Evolutionary conservation across 1,140 invertebrate species (phyloP), one percentile per base, ranked within the genome.

Genomic region (Aphidius gifuensis): DNA sequence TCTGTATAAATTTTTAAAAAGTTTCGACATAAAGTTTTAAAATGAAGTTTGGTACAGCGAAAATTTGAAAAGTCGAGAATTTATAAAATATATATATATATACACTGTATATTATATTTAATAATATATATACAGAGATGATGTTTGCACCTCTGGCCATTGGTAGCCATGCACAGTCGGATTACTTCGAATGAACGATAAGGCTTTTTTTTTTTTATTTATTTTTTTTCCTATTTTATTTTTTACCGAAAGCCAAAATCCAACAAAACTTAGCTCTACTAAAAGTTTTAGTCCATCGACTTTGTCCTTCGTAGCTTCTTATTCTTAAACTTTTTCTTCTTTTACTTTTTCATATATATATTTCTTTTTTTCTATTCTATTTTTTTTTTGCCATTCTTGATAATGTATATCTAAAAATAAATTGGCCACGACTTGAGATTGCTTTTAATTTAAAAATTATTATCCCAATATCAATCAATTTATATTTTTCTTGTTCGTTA

Each of bases 401-500:
- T 53, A 32, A 60, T n/a, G 6, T 43, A 23, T 7, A 23, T 7
- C 5, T n/a, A 3, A 45, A 58, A 43, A 48, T 43, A 45, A 48
- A 61, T 23, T 61, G 59, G 40, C 23, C 9, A 60, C 47, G 47
- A 47, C 58, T 51, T 23, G 58, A 61, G 48, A 40, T 45, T 39
- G 23, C 59, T 61, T 51, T 61, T 61, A 61, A 61, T 61, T 61
- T 61, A n/a, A 53, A 61, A 61, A 61, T 48, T 49, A 60, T 61
- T 48, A 44, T 8, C 21, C 53, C 53, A 55, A 55, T 55, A 55
- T 40, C 50, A 38, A 39, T 53, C 53, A 42, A n/a, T 55, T 40
- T 55, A 42, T 55, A 40, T 55, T 55, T 42, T 42, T 42, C 7
- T 7, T 55, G 53, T 55, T 55, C 43, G 4, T 11, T 40, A 40